These are phyloP conservation scores for Bombus balteatus DNA, from an alignment of 1,140 invertebrate species.

Conservation along the genomic window DNA sequence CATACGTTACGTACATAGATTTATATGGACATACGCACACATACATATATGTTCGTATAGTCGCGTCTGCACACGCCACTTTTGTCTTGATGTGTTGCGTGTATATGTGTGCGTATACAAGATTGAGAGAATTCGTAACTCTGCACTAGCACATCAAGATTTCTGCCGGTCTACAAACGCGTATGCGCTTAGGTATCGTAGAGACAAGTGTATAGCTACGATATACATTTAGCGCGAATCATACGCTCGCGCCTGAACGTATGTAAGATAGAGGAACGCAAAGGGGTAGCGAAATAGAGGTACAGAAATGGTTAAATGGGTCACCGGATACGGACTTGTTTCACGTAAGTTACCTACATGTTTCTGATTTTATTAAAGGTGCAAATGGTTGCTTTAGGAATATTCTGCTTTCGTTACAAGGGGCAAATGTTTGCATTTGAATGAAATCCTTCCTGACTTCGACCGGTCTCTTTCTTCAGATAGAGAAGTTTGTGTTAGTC, in stretches of 20 bases:
- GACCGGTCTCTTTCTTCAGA: neutral
- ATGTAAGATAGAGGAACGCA: neutral
- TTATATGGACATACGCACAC: neutral
- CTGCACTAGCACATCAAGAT: neutral
- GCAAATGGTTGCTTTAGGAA: neutral
- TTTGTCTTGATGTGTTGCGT: conserved; percentile 6
- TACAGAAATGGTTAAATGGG: neutral
- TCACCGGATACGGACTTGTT: neutral
- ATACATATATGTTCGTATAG: neutral
- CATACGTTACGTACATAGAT: neutral
- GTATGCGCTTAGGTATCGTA: neutral
- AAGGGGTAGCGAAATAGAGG: neutral
- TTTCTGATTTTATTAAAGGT: neutral
- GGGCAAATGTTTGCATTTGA: neutral
- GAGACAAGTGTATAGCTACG: neutral
- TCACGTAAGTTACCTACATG: neutral
- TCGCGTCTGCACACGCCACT: neutral
- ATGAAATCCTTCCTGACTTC: neutral
- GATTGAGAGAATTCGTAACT: neutral
- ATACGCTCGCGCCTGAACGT: neutral
- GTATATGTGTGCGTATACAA: neutral
- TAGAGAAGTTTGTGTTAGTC: neutral
- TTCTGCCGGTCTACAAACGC: neutral
- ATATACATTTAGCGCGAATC: neutral
- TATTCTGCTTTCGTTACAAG: neutral